These are phyloP conservation scores for Dryocosmus kuriphilus DNA, from an alignment of 2,888 invertebrate genomes.

Conservation along the genomic window DNA sequence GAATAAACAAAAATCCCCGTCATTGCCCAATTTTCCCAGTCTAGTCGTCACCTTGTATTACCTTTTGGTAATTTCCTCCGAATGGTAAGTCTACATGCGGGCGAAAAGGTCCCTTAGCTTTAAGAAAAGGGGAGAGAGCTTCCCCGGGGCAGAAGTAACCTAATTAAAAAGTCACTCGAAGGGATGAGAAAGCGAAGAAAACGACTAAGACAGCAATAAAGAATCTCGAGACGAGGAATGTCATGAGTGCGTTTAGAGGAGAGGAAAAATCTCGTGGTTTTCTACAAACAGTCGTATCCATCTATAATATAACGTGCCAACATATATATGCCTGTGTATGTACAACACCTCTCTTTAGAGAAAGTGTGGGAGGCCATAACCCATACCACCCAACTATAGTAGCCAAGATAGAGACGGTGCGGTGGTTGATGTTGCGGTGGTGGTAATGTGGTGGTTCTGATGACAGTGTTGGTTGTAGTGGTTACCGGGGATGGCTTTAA, in stretches of 20 bases:
- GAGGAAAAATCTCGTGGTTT: constrained; percentile 15
- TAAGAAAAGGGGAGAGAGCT: background rate
- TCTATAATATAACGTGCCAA: background rate
- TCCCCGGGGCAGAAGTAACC: constrained; percentile 22
- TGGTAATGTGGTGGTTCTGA: constrained; percentile 24
- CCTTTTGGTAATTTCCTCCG: background rate
- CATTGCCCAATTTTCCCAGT: too few relatives aligned
- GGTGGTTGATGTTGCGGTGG: constrained; percentile 47
- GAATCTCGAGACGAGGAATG: constrained; percentile 17
- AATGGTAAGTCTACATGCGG: background rate
- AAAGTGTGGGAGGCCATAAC: background rate
- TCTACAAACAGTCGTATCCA: background rate
- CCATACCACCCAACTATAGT: background rate
- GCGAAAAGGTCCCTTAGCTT: background rate
- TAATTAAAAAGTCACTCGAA: constrained; percentile 16
- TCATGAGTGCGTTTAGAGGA: constrained; percentile 16
- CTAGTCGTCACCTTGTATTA: too few relatives aligned
- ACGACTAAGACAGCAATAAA: constrained; percentile 11
- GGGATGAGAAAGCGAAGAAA: background rate
- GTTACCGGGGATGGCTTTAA: constrained; percentile 51
- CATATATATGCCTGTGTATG: background rate
- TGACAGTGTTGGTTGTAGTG: background rate
- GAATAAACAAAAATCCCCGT: too few relatives aligned
- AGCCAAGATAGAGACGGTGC: constrained; percentile 21
- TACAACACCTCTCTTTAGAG: background rate